These are phyloP conservation scores for Eristalis pertinax DNA, from an alignment of 2,888 invertebrate genomes.

Conservation along the genomic window DNA sequence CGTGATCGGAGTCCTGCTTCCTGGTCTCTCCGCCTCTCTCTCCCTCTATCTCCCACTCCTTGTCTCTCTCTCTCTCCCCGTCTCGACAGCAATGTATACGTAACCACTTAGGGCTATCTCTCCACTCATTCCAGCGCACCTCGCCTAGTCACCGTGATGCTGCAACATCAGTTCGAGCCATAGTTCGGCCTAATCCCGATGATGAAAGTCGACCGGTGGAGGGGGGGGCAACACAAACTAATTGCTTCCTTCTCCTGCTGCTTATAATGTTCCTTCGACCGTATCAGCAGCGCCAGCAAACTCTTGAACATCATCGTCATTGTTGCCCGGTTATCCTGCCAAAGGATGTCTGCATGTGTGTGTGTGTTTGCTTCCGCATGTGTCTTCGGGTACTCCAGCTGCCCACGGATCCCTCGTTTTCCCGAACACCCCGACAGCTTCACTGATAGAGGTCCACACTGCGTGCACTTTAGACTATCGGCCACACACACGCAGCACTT, in stretches of 20 bases:
- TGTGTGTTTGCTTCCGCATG: not conserved
- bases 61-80: not conserved
- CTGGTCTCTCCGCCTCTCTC: not conserved
- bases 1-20: not conserved
- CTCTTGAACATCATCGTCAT: not conserved
- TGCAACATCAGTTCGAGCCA: slow-evolving; percentile 18
- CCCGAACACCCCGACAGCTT: not conserved
- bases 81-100: not conserved
- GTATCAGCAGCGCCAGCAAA: not conserved
- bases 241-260: slow-evolving; percentile 53
- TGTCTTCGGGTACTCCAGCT: too few species aligned
- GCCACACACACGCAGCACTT: not conserved
- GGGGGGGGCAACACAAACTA: slow-evolving; percentile 54
- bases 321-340: not conserved
- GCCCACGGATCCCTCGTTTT: not conserved
- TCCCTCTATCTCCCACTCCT: too few species aligned
- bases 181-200: slow-evolving; percentile 25
- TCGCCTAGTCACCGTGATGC: slow-evolving; percentile 5
- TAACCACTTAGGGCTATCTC: slow-evolving; percentile 43
- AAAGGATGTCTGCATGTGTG: not conserved
- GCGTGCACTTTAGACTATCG: not conserved
- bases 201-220: slow-evolving; percentile 22
- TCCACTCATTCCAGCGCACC: not conserved
- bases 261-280: not conserved
- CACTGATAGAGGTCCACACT: not conserved